These are phyloP conservation scores for Caerostris darwini DNA, from an alignment of 1,140 invertebrate species.

Conservation along the genomic window DNA sequence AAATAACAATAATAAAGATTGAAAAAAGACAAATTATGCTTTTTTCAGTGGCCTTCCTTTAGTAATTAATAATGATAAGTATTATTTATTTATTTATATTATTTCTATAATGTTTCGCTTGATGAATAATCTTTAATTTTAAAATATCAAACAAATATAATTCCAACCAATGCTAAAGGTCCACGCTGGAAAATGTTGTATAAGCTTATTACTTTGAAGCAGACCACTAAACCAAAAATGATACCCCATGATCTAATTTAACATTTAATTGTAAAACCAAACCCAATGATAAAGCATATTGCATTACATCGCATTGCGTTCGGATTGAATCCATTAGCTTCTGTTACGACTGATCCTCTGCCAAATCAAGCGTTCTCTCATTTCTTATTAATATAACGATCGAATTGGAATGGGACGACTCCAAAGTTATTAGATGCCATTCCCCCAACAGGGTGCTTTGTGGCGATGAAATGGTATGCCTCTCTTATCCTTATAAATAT, in stretches of 20 bases:
- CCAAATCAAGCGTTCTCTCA: slow-evolving; percentile 43
- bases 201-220: background rate
- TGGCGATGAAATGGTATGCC: slow-evolving; percentile 36
- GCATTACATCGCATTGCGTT: background rate
- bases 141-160: background rate
- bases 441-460: slow-evolving; percentile 46
- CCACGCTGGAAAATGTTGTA: too few species aligned
- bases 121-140: background rate
- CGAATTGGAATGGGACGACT: background rate
- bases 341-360: background rate
- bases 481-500: slow-evolving; percentile 43
- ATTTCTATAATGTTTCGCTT: too few species aligned
- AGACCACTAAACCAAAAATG: background rate
- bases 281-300: background rate
- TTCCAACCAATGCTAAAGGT: background rate
- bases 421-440: slow-evolving; percentile 39
- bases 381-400: slow-evolving; percentile 68
- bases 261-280: slow-evolving; percentile 30
- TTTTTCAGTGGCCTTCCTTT: too few species aligned
- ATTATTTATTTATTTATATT: too few species aligned
- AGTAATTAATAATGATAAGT: too few species aligned
- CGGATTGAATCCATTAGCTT: slow-evolving; percentile 38
- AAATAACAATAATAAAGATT: too few species aligned
- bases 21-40: too few species aligned
- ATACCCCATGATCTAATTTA: background rate